Evolutionary conservation across 2,888 invertebrate species (phyloP).

Genomic region (Hypena proboscidalis): DNA sequence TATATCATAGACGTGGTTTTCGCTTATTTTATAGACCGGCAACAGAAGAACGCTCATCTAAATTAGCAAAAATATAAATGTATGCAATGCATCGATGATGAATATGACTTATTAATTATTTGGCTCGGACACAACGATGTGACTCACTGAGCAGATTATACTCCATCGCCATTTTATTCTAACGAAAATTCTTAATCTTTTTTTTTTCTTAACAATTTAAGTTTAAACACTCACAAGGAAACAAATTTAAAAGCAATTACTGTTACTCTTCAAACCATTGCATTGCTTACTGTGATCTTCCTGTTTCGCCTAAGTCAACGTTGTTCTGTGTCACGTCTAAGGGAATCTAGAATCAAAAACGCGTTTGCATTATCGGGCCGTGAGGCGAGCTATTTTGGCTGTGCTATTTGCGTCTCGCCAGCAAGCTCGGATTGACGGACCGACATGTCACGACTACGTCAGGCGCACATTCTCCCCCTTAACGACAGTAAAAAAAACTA

Average conservation of each 20-base stretch:
- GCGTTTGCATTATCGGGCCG: slow-evolving; percentile 81
- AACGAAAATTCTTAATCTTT: slow-evolving; percentile 32
- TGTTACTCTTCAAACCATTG: no score
- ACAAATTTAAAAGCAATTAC: slow-evolving; percentile 5
- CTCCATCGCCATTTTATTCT: slow-evolving; percentile 37
- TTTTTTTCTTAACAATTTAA: slow-evolving; percentile 27
- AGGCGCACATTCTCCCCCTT: slow-evolving; percentile 59
- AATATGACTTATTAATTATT: slow-evolving; percentile 63
- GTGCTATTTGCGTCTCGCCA: slow-evolving; percentile 77
- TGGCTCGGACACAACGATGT: slow-evolving; percentile 63
- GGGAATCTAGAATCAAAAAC: slow-evolving; percentile 77
- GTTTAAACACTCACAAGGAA: slow-evolving; percentile 21
- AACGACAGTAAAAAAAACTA: slow-evolving; percentile 55
- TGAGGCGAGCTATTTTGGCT: slow-evolving; percentile 79
- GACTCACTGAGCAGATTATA: slow-evolving; percentile 52
- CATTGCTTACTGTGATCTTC: slow-evolving; percentile 20
- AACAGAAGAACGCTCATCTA: slow-evolving; percentile 38
- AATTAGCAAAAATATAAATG: slow-evolving; percentile 19
- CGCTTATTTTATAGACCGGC: slow-evolving; percentile 54
- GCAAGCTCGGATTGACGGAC: slow-evolving; percentile 84
- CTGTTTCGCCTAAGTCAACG: slow-evolving; percentile 24
- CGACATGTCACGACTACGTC: slow-evolving; percentile 78
- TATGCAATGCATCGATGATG: slow-evolving; percentile 44
- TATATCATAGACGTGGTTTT: slow-evolving; percentile 64
- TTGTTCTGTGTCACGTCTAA: slow-evolving; percentile 56